Base-by-base conservation (phyloP, 2,113 vertebrate genomes). In the Buteo buteo region DNA sequence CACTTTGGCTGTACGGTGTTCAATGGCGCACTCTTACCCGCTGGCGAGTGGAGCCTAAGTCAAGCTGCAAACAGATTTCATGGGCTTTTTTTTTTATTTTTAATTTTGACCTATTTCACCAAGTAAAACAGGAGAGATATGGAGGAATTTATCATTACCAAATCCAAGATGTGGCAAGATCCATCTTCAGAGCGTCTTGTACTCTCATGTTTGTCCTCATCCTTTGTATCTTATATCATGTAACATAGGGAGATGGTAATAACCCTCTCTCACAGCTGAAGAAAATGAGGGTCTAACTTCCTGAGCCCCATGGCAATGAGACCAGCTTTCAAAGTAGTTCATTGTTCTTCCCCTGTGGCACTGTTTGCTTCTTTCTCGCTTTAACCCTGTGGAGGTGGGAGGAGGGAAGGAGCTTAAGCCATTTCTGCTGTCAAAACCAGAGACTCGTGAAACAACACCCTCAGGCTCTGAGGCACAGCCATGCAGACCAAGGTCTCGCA, bases 21-120 rank as follows among this genome's bases (percentile, higher is more conserved):
- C 24, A 10, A 3, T 22, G 54, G 14, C 0, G 0, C 20, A 1
- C n/a, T 44, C 29, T 7, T 31, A 7, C 8, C 4, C 5, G 5
- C 34, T 77, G 76, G 40, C 0, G 8, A 65, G 32, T 50, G 54
- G 76, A 82, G 45, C 57, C 9, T 1, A 7, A n/a, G 29, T 82
- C 55, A 83, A 71, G 11, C 31, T 87, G 86, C 66, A 74, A 29
- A 59, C 12, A 34, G 25, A 64, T 86, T 67, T 55, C 14, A 7
- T 22, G 42, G 55, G 13, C n/a, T 18, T 38, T n/a, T 36, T 36
- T 42, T 55, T 50, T 31, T 7, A 3, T 18, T 83, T 76, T 4
- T 52, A n/a, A 44, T 74, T 91, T 81, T 6, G 3, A 66, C 25
- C 0, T 0, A 36, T 84, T 87, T 40, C 17, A 62, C 69, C 26